Base-by-base conservation (phyloP, 2,797 vertebrate genomes). In the Micropoecilia bifurca region DNA sequence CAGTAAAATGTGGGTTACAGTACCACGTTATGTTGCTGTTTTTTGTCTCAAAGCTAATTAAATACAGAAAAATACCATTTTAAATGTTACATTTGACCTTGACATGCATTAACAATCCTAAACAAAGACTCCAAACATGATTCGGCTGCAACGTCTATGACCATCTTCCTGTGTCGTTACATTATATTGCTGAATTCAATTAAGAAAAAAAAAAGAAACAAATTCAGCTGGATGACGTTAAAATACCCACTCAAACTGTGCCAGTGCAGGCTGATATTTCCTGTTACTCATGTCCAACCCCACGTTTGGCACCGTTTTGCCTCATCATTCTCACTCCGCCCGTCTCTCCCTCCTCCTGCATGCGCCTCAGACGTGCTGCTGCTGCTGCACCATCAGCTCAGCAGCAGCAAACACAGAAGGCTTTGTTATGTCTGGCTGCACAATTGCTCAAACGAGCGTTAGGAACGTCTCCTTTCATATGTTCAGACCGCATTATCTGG, bases 201-300 rank as follows among this genome's bases (percentile, higher is more conserved):
- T 71, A 78, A 57, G 10, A 7, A 73, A 28, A 75, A 73, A 25
- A 12, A 3, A 39, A 25, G 53, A 63, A 45, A 45, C 43, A 57
- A 9, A 7, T 75, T 78, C 66, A 50, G 55, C 74, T 78, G 80
- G 16, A 30, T 61, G 66, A 81, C 47, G 77, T 80, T 57, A 68
- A 78, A 79, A 68, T 63, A 82, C 86, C 80, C 75, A 75, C 48
- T 88, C 45, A 73, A 43, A 83, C 84, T 41, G 68, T 41, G 75
- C 71, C 76, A 59, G 77, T 78, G 45, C 25, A 57, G 36, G 36
- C 46, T 22, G 33, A 82, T 45, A 30, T 28, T 59, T 79, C 46
- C 59, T 68, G 74, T 72, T 63, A 33, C 71, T 77, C 53, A 6
- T 48, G 73, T 85, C 77, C 77, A 41, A 74, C 39, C 43, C 22